Conservation (phyloP, 1,140 invertebrate species). For the Drosophila kohkoa region DNA sequence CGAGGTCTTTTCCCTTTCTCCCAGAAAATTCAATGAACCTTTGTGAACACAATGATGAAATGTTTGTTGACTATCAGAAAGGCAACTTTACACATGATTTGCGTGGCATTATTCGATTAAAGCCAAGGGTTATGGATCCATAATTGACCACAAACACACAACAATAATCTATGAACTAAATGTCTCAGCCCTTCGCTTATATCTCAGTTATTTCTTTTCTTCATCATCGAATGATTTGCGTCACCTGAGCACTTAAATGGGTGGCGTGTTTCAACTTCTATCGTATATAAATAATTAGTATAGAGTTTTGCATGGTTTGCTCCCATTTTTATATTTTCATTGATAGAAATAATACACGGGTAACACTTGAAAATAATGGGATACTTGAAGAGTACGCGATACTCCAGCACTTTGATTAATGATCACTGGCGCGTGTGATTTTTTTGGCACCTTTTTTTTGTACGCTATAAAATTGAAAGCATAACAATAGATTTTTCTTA, state of each 20-base stretch:
- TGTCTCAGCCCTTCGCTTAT: not conserved
- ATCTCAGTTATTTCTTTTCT: slow-evolving; percentile 1
- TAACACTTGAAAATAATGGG: slow-evolving; percentile 30
- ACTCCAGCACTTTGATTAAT: slow-evolving; percentile 25
- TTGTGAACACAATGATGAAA: slow-evolving; percentile 27
- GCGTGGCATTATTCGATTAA: slow-evolving; percentile 23
- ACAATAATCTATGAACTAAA: slow-evolving; percentile 10
- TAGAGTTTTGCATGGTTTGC: slow-evolving; percentile 12
- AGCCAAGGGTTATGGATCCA: slow-evolving; percentile 2
- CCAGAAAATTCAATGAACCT: slow-evolving; percentile 67
- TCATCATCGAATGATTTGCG: slow-evolving; percentile 17
- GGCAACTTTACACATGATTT: slow-evolving; percentile 34
- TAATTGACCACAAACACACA: slow-evolving; percentile 4
- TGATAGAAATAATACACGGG: slow-evolving; percentile 25
- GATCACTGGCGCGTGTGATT: not conserved
- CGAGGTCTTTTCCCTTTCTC: slow-evolving; percentile 70
- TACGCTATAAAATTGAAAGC: not conserved
- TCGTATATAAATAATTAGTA: not conserved
- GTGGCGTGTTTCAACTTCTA: slow-evolving; percentile 27
- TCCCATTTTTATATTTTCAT: slow-evolving; percentile 9
- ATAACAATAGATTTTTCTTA: not conserved
- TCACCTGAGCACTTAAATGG: slow-evolving; percentile 18
- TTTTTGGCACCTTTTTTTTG: not conserved
- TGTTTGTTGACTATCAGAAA: slow-evolving; percentile 19
- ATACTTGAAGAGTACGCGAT: slow-evolving; percentile 11